Evolutionary conservation across 2,888 invertebrate genomes (phyloP), one percentile per base, ranked within the genome.

Genomic region (Emesis furor): DNA sequence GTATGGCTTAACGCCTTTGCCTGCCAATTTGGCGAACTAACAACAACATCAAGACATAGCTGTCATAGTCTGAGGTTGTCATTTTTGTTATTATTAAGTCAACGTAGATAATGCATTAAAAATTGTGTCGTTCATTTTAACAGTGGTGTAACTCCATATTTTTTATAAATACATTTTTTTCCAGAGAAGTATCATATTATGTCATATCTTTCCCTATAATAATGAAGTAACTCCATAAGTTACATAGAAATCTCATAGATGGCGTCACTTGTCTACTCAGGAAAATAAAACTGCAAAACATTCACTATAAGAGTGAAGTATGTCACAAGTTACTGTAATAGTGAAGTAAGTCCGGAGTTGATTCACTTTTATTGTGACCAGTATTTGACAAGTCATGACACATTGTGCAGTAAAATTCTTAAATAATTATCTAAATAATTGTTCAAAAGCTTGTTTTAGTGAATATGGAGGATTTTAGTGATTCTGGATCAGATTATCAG

Each of bases 261-360:
- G 55, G 7, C n/a, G 55, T 17, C 17, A 55, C 55, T 17, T 55
- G 55, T 55, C 17, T 55, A 55, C 17, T 17, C n/a, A n/a, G 55
- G n/a, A n/a, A 14, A 55, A 4, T 17, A 55, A 55, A 55, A 55
- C n/a, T n/a, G n/a, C 7, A 7, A 55, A 17, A 55, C 5, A 55
- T 55, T 55, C 55, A 55, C 17, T 55, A 17, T 55, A 55, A 55
- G n/a, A 55, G 55, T 55, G 55, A 55, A 55, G 55, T 17, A 55
- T 17, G 55, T 55, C 55, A 55, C 55, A 55, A 55, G 55, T 55
- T 7, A 6, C 5, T 55, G 14, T 55, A 55, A 55, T 55, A 55
- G 17, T 55, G 17, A 10, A 17, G 17, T 55, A 55, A 55, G 55
- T 17, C 55, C 55, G n/a, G 55, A 55, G 55, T 55, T 55, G 55